Evolutionary conservation across 2,113 vertebrate species (phyloP).

Genomic region (Baryphthengus martii): DNA sequence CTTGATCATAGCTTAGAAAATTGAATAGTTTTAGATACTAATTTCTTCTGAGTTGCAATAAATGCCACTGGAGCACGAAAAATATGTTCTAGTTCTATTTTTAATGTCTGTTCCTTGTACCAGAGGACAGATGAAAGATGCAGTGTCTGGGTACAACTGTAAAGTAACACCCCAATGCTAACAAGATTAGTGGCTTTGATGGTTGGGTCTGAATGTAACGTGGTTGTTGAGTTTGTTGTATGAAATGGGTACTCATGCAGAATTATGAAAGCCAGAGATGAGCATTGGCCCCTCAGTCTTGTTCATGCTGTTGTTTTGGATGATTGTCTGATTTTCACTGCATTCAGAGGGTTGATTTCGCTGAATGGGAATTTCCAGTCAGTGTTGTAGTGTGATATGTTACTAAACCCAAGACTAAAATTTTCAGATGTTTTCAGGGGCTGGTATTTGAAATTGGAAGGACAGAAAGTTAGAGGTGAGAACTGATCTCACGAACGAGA

Average conservation of each 20-base stretch:
- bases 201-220: background rate
- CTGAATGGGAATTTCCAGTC: background rate
- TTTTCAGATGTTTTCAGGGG: background rate
- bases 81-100: constrained; percentile 43
- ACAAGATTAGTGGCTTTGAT: background rate
- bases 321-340: background rate
- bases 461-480: background rate
- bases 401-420: background rate
- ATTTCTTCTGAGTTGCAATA: background rate
- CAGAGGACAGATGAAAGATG: constrained; percentile 27
- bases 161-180: constrained; percentile 11
- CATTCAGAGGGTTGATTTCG: background rate
- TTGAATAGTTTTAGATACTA: background rate
- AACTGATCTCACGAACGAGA: background rate
- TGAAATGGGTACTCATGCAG: background rate
- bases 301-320: background rate
- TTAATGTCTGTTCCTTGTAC: background rate
- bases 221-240: background rate
- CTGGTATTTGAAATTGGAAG: background rate
- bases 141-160: background rate
- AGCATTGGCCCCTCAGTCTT: background rate
- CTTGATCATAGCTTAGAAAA: background rate
- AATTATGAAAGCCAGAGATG: background rate
- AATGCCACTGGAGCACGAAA: background rate
- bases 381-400: background rate